Evolutionary conservation across 2,797 vertebrate species (phyloP), one percentile per base, ranked within the genome.

Genomic region (Sebastolobus altivelis): DNA sequence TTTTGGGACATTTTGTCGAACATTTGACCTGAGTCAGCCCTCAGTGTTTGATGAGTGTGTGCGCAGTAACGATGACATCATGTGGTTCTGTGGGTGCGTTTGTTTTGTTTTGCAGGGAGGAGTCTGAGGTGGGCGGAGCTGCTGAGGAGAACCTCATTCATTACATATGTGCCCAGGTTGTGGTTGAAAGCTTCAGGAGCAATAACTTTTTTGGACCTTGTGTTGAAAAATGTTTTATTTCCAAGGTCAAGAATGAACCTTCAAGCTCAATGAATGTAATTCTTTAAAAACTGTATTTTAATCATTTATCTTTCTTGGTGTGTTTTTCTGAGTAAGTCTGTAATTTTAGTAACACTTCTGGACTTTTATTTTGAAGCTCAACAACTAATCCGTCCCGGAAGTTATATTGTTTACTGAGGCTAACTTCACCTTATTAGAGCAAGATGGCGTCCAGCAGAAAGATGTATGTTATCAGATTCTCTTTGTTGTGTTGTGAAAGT

Each of bases 51-150:
- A 8, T 35, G 35, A 37, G 35, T 40, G 11, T 40, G 11, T 40
- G 12, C 12, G 38, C 38, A 40, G 11, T 40, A 40, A 37, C 35
- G 9, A 29, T 37, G 55, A 46, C 66, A 3, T 43, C 65, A 16
- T n/a, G 25, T 29, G 35, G 8, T 37, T 37, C 8, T 9, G 8
- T 37, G 29, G 20, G 9, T 54, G 22, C 67, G 52, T 80, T 43
- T 52, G 29, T 72, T 83, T 68, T n/a, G 2, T 31, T 12, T 16
- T 33, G 33, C 83, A 93, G 94, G 85, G 96, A 97, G 3, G 94
- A 96, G 65, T 93, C 88, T 91, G 35, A 43, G 40, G 40, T 13
- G 12, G 40, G 40, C 13, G 4, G 12, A 14, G 40, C 12, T 12
- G 12, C 12, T 43, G 40, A 43, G 12, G 12, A 14, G 13, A 43